Evolutionary conservation across 2,113 vertebrate species (phyloP).

Genomic region (Erythrolamprus reginae): DNA sequence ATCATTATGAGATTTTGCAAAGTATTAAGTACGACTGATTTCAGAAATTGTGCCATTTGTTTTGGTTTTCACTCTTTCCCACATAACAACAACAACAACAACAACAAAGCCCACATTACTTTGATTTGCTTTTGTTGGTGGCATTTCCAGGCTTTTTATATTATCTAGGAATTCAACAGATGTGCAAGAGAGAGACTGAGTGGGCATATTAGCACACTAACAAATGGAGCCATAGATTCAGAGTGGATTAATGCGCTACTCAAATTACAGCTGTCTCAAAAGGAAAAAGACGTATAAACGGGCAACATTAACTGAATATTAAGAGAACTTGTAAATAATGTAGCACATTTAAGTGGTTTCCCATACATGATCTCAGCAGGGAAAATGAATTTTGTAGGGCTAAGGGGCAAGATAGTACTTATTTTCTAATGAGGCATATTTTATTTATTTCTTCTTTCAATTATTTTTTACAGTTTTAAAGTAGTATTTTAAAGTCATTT

Average conservation of each 20-base stretch:
- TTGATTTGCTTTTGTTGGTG: neutral
- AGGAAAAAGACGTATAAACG: constrained; percentile 48
- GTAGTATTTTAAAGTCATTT: neutral
- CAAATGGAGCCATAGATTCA: constrained; percentile 60
- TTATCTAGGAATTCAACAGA: constrained; percentile 47
- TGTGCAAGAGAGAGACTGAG: constrained; percentile 60
- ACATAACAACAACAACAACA: constrained; percentile 17
- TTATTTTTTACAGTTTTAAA: neutral
- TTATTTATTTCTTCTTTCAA: constrained; percentile 41
- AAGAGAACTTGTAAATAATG: constrained; percentile 63
- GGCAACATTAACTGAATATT: constrained; percentile 61
- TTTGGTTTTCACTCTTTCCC: neutral
- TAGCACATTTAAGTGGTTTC: constrained; percentile 50
- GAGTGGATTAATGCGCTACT: constrained; percentile 58
- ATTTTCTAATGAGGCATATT: constrained; percentile 17
- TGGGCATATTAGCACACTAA: constrained; percentile 58
- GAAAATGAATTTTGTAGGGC: constrained; percentile 28
- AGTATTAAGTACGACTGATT: neutral
- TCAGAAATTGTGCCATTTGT: fast-evolving
- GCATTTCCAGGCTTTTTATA: neutral
- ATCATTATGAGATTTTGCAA: neutral
- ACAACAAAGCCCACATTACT: neutral
- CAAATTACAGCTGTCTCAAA: constrained; percentile 55
- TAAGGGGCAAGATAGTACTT: constrained; percentile 34
- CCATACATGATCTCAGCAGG: constrained; percentile 49